Evolutionary conservation across 2,113 vertebrate species (phyloP), one percentile per base, ranked within the genome.

Genomic region (Lophius piscatorius): DNA sequence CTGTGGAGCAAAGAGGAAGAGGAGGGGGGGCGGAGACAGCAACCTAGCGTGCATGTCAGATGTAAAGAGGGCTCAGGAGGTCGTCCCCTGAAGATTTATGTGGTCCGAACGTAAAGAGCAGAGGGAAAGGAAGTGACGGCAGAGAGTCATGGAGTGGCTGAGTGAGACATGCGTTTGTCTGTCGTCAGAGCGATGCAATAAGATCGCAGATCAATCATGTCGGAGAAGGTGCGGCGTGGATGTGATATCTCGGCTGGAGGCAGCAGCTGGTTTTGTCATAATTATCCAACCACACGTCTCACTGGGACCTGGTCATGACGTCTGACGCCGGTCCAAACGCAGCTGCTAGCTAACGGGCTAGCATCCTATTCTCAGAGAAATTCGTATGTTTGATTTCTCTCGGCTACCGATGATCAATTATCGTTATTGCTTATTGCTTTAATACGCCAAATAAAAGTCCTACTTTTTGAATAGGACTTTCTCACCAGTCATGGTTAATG

Each of bases 21-120:
- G 44, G 57, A 38, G 41, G 16, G 20, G 22, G 14, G 28, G 58
- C 13, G 58, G 70, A 61, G 70, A n/a, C n/a, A n/a, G 62, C 68
- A 70, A 78, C 33, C 7, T 70, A 69, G 67, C 69, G 56, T 87
- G 78, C 59, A 47, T 71, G 63, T 87, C 44, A 63, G 67, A 80
- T 74, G 76, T 65, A 67, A 71, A 77, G 72, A 76, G 78, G 77
- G 82, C 76, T 67, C 60, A 11, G 44, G 70, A 69, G 77, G 81
- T 87, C 79, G 70, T 50, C 34, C 65, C 42, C 35, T 47, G 29
- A 63, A 64, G 73, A 81, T 78, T 72, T 74, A 81, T 77, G 63
- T 63, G 61, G 61, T 81, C 63, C 39, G 33, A 69, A 45, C 38
- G 40, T 50, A 59, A 38, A 35, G 35, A 63, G 39, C 42, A 34